Evolutionary conservation across 2,797 vertebrate species (phyloP).

Genomic region (Scyliorhinus canicula): DNA sequence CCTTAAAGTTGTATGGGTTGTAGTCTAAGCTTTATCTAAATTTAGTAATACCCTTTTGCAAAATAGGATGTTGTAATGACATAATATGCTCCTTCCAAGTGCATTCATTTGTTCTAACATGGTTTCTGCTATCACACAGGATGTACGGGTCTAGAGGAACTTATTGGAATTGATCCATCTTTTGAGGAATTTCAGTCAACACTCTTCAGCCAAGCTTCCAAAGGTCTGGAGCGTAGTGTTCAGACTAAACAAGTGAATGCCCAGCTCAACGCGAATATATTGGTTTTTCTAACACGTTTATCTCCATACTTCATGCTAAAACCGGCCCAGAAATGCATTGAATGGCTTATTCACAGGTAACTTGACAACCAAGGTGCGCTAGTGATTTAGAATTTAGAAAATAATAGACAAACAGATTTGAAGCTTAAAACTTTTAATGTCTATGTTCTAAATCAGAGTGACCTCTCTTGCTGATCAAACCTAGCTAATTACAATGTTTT

Average conservation of each 20-base stretch:
- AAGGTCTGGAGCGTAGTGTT: slow-evolving; percentile 80
- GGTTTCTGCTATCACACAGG: slow-evolving; percentile 56
- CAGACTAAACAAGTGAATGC: slow-evolving; percentile 81
- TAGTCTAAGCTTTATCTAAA: not conserved
- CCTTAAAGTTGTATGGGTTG: not conserved
- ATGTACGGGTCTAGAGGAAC: slow-evolving; percentile 86
- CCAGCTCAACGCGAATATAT: slow-evolving; percentile 74
- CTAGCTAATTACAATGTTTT: not conserved
- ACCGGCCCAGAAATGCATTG: slow-evolving; percentile 90
- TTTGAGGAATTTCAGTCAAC: slow-evolving; percentile 77
- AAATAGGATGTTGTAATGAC: not conserved
- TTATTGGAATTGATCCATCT: slow-evolving; percentile 78
- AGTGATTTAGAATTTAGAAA: slow-evolving; percentile 11
- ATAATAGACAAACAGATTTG: not conserved
- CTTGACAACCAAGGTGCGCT: not conserved
- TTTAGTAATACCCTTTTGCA: not conserved
- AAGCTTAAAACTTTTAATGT: not conserved
- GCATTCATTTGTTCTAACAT: not conserved
- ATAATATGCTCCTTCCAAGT: not conserved
- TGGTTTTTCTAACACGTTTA: slow-evolving; percentile 77
- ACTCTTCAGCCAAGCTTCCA: slow-evolving; percentile 74
- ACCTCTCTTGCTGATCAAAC: not conserved
- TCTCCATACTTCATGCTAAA: slow-evolving; percentile 91
- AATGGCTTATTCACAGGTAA: slow-evolving; percentile 94
- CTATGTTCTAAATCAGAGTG: not conserved